Evolutionary conservation across 2,888 invertebrate species (phyloP).

Genomic region (Nomada ferruginata): DNA sequence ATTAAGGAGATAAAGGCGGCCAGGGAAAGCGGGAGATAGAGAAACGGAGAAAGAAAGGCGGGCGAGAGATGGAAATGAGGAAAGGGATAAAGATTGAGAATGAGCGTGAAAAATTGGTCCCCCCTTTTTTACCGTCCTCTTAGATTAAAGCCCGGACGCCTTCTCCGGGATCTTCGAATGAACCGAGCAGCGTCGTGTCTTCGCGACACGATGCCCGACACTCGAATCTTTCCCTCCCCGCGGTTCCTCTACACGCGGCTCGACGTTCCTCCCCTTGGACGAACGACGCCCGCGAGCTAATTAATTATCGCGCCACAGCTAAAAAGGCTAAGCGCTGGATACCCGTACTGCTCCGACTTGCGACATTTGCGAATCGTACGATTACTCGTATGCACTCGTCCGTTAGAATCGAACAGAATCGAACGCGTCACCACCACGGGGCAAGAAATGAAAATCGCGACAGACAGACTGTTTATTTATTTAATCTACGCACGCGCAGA

Average conservation of each 20-base stretch:
- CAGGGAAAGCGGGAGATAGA: conserved; percentile 27
- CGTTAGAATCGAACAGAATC: conserved; percentile 37
- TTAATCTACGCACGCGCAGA: conserved; percentile 45
- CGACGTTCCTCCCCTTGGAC: conserved; percentile 49
- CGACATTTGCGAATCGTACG: conserved; percentile 70
- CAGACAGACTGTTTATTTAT: conserved; percentile 40
- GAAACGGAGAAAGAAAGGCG: conserved; percentile 31
- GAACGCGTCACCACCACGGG: conserved; percentile 37
- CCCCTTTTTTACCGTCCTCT: conserved; percentile 66
- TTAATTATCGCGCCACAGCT: conserved; percentile 77
- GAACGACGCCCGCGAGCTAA: conserved; percentile 74
- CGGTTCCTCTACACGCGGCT: conserved; percentile 46
- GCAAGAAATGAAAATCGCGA: conserved; percentile 35
- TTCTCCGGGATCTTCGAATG: conserved; percentile 37
- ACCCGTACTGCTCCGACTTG: conserved; percentile 83
- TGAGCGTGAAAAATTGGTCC: conserved; percentile 79
- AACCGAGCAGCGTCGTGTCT: conserved; percentile 42
- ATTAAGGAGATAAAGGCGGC: conserved; percentile 62
- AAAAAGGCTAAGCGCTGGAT: conserved; percentile 79
- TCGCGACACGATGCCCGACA: conserved; percentile 14
- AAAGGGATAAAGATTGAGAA: conserved; percentile 53
- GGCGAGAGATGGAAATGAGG: neutral
- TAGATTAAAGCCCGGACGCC: conserved; percentile 59
- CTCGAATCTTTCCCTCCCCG: neutral
- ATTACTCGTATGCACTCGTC: conserved; percentile 12